phyloP scores from a whole-genome alignment of 2,113 vertebrate species.

The Onychostoma macrolepis region DNA sequence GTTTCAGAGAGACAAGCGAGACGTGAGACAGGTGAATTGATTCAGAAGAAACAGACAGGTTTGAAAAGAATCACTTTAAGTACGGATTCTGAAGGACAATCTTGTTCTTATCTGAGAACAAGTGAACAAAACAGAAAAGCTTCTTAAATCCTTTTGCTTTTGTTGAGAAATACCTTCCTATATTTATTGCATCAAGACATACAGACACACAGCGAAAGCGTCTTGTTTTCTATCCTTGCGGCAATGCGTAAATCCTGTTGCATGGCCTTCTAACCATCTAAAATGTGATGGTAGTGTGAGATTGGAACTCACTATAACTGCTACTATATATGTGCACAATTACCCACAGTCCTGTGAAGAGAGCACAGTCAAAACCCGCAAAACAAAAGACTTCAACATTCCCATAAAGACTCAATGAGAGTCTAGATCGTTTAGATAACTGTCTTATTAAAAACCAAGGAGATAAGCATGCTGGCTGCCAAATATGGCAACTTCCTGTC shows the following conservation, averaged over 20 bases:
- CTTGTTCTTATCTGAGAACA: conserved; percentile 14
- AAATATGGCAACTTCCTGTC: conserved; percentile 57
- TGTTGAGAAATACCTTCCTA: neutral
- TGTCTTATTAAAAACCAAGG: conserved; percentile 60
- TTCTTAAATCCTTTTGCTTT: neutral
- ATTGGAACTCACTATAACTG: neutral
- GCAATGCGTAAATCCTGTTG: neutral
- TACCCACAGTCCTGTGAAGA: neutral
- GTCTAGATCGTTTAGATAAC: conserved; percentile 23
- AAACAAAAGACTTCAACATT: conserved; percentile 22
- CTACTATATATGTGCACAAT: neutral
- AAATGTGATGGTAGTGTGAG: neutral
- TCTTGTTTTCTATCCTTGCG: neutral
- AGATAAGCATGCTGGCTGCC: conserved; percentile 51
- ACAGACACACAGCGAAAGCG: conserved; percentile 21
- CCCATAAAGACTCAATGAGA: neutral
- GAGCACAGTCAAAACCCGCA: neutral
- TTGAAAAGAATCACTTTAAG: neutral
- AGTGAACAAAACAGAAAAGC: neutral
- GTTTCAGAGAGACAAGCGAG: neutral
- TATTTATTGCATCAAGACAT: conserved; percentile 15
- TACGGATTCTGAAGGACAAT: conserved; percentile 15
- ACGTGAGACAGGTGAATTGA: conserved; percentile 9
- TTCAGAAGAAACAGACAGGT: neutral
- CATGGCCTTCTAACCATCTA: neutral